These are phyloP conservation scores for Sinocyclocheilus rhinocerous DNA, from an alignment of 2,113 vertebrate species.

Conservation along the genomic window DNA sequence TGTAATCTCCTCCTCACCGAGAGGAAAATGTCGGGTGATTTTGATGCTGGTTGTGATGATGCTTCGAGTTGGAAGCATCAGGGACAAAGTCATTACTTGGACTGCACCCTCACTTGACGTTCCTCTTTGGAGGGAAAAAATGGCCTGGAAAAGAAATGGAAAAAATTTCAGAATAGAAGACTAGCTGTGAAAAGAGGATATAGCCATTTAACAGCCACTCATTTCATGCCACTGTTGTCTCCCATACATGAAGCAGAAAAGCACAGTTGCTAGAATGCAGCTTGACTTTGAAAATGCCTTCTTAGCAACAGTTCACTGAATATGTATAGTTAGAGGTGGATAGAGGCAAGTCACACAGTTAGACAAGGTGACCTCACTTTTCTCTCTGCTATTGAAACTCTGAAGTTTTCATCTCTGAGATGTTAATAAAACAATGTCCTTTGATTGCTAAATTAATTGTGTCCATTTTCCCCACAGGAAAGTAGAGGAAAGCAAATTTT, in stretches of 20 bases:
- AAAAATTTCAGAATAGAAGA: slow-evolving; percentile 15
- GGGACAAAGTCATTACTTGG: slow-evolving; percentile 42
- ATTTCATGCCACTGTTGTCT: slow-evolving; percentile 18
- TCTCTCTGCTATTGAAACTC: neutral
- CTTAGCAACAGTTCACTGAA: slow-evolving; percentile 47
- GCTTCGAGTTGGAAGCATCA: slow-evolving; percentile 3
- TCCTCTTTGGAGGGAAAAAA: slow-evolving; percentile 29
- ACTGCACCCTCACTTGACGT: slow-evolving; percentile 36
- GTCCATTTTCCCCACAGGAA: neutral
- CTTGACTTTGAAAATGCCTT: slow-evolving; percentile 43
- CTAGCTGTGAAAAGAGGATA: slow-evolving; percentile 17
- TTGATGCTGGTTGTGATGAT: slow-evolving; percentile 7
- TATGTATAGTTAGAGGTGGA: slow-evolving; percentile 26
- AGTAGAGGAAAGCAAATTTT: slow-evolving; percentile 8
- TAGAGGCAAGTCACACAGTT: neutral
- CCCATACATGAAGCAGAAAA: neutral
- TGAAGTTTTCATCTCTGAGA: neutral
- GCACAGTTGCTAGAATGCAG: slow-evolving; percentile 2
- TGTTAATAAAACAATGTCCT: neutral
- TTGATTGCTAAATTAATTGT: neutral
- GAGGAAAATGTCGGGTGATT: neutral
- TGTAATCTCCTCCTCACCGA: slow-evolving; percentile 12
- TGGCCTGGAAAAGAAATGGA: slow-evolving; percentile 34
- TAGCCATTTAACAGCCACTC: slow-evolving; percentile 15
- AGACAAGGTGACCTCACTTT: slow-evolving; percentile 7